Evolutionary conservation across 2,797 vertebrate genomes (phyloP).

Genomic region (Mionectes olivaceus): DNA sequence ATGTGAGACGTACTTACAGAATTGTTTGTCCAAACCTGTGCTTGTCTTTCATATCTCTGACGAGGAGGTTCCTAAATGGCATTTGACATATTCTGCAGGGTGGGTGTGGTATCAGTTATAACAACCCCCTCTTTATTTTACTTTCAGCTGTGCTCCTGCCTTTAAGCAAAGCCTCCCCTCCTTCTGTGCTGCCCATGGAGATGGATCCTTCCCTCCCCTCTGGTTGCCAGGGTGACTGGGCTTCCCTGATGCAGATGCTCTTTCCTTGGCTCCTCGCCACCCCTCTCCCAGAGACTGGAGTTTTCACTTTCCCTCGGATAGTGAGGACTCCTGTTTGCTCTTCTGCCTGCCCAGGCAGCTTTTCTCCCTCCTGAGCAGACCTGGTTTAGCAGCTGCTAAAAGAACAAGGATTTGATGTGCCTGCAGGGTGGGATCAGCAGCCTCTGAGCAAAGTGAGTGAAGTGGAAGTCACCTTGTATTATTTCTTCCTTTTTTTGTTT

Average conservation of each 20-base stretch:
- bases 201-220: neutral
- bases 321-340: neutral
- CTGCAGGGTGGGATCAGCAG: constrained; percentile 24
- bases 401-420: neutral
- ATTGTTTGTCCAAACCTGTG: neutral
- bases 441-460: neutral
- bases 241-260: constrained; percentile 34
- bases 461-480: constrained; percentile 8
- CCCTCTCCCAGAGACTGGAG: neutral
- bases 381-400: neutral
- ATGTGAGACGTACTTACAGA: rapidly evolving
- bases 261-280: neutral
- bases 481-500: neutral
- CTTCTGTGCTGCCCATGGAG: neutral
- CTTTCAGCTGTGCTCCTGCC: neutral
- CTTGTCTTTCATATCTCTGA: neutral
- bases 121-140: neutral
- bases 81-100: neutral
- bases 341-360: neutral
- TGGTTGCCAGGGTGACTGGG: constrained; percentile 52
- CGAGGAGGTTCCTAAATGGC: neutral
- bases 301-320: neutral
- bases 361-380: neutral
- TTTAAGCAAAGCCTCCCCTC: neutral
- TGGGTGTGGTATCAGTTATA: rapidly evolving